These are phyloP conservation scores for Drosophila austrosaltans DNA, from an alignment of 2,888 invertebrate species.

Conservation along the genomic window DNA sequence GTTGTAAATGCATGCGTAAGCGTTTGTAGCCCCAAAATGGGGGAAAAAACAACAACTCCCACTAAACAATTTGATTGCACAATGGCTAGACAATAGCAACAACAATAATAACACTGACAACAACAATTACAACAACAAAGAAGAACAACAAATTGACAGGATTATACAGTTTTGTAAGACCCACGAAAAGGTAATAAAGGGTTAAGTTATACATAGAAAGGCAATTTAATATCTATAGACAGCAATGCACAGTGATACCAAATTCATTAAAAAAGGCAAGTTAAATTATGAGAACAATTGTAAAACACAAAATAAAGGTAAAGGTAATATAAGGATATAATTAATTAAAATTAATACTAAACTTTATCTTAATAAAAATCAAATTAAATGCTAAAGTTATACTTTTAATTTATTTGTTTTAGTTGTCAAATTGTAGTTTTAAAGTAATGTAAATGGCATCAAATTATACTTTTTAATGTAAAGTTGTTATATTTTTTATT, in stretches of 20 bases:
- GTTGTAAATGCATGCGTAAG: conserved; percentile 62
- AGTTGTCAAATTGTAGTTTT: no score
- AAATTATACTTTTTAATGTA: no score
- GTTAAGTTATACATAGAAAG: conserved; percentile 43
- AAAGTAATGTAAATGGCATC: no score
- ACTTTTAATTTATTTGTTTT: no score
- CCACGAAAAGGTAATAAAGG: conserved; percentile 56
- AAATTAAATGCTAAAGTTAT: no score
- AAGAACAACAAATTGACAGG: conserved; percentile 40
- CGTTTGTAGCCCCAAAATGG: conserved; percentile 26
- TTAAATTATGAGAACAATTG: neutral
- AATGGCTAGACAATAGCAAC: conserved; percentile 43
- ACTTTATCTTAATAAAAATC: no score
- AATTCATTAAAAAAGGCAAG: neutral
- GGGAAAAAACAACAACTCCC: conserved; percentile 27
- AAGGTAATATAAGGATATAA: no score
- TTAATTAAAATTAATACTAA: no score
- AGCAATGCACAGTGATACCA: conserved; percentile 5
- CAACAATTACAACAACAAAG: conserved; percentile 13
- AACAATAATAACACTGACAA: neutral
- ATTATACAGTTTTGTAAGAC: conserved; percentile 30
- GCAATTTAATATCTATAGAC: conserved; percentile 1
- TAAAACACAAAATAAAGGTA: neutral
- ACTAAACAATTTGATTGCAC: conserved; percentile 52
- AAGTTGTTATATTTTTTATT: no score